These are phyloP conservation scores for Megaceryle alcyon DNA, from an alignment of 2,797 vertebrate genomes.

Conservation along the genomic window DNA sequence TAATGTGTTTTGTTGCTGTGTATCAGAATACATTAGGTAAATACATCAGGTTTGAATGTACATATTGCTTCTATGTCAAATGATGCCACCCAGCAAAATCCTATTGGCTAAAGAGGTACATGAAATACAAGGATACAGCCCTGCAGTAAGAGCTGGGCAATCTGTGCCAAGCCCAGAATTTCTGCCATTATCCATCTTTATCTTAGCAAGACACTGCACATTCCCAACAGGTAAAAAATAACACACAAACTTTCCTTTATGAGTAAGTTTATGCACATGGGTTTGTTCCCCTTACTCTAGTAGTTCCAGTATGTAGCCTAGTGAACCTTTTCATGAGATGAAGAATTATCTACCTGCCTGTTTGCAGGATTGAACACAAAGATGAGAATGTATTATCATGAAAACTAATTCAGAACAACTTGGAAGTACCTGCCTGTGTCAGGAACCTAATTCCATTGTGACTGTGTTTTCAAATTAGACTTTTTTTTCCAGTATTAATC, in stretches of 20 bases:
- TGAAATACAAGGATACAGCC: neutral
- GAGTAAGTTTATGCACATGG: neutral
- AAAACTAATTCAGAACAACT: neutral
- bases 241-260: neutral
- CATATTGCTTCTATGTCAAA: neutral
- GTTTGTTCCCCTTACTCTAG: rapidly evolving
- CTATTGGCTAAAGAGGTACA: rapidly evolving
- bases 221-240: neutral
- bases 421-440: neutral
- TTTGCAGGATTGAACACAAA: neutral
- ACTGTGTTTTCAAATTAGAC: neutral
- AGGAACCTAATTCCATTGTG: neutral
- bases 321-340: neutral
- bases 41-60: rapidly evolving
- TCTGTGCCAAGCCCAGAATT: neutral
- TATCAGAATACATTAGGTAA: neutral
- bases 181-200: neutral
- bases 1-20: neutral
- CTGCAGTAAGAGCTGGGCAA: neutral
- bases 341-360: neutral
- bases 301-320: neutral
- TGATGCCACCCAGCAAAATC: neutral
- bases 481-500: neutral
- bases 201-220: neutral
- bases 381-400: neutral